These are phyloP conservation scores for Numida meleagris DNA, from an alignment of 2,113 vertebrate species.

Conservation along the genomic window DNA sequence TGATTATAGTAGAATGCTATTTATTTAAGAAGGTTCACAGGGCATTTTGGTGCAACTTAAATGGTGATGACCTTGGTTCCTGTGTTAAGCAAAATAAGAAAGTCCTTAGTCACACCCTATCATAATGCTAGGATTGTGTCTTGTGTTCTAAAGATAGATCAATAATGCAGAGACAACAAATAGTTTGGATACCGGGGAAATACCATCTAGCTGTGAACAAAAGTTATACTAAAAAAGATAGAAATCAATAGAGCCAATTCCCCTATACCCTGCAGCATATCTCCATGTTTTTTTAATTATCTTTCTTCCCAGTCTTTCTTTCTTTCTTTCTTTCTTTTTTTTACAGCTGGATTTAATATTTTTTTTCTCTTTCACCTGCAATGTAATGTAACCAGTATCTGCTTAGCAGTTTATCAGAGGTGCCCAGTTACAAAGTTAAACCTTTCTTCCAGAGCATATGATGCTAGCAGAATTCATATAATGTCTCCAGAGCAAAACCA, in stretches of 20 bases:
- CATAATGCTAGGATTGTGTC: background rate
- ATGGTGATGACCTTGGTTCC: background rate
- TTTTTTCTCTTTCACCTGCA: background rate
- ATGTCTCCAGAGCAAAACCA: background rate
- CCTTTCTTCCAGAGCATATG: constrained; percentile 17
- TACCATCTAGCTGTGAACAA: background rate
- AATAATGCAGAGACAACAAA: background rate
- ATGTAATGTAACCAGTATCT: constrained; percentile 6
- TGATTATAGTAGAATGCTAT: background rate
- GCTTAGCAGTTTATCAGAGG: constrained; percentile 41
- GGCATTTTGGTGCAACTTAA: background rate
- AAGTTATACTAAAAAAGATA: background rate
- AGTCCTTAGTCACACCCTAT: background rate
- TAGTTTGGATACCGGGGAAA: background rate
- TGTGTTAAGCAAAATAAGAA: background rate
- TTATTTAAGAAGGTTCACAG: background rate
- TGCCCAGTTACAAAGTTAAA: constrained; percentile 18
- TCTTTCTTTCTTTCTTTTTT: background rate
- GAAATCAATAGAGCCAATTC: constrained; percentile 30
- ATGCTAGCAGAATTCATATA: background rate
- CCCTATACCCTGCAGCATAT: background rate
- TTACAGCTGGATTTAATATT: background rate
- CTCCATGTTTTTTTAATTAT: background rate
- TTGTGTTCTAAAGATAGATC: background rate
- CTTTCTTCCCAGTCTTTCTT: background rate